Percentiles rank a stretch among this genome's conserved stretches.
Conservation (phyloP, 2,113 vertebrate species). For the Grantiella picta region DNA sequence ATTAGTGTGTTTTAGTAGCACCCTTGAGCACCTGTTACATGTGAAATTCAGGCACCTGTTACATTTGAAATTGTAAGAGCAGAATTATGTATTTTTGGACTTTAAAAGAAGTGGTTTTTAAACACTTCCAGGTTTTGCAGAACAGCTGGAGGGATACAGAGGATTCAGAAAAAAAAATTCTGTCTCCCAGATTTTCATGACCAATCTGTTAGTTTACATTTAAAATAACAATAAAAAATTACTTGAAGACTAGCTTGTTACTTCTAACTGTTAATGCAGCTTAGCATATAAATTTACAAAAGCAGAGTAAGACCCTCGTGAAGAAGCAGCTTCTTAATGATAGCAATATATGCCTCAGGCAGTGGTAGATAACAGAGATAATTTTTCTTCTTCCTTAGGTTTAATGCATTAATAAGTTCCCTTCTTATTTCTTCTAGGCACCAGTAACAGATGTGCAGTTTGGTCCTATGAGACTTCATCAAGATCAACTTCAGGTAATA, state of each 20-base stretch:
- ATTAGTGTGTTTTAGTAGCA: background rate
- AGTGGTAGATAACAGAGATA: background rate
- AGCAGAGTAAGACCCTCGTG: background rate
- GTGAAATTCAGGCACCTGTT: background rate
- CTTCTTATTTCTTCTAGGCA: constrained; percentile 75
- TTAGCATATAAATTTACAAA: background rate
- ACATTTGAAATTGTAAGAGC: background rate
- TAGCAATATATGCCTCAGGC: background rate
- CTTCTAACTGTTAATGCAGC: background rate
- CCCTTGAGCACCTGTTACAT: background rate
- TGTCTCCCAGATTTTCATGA: background rate
- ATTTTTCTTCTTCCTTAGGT: background rate
- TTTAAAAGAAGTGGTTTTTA: background rate
- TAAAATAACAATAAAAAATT: background rate
- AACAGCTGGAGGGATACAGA: background rate
- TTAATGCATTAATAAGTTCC: background rate
- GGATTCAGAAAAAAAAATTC: background rate
- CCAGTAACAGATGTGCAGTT: constrained; percentile 89
- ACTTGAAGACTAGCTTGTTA: background rate
- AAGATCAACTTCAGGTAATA: constrained; percentile 96
- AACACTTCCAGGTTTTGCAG: background rate
- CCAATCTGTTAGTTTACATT: background rate
- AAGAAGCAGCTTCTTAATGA: background rate
- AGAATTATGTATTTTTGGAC: background rate
- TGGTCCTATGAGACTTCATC: constrained; percentile 96